Evolutionary conservation across 1,140 invertebrate genomes (phyloP).

Genomic region (Plodia interpunctella): DNA sequence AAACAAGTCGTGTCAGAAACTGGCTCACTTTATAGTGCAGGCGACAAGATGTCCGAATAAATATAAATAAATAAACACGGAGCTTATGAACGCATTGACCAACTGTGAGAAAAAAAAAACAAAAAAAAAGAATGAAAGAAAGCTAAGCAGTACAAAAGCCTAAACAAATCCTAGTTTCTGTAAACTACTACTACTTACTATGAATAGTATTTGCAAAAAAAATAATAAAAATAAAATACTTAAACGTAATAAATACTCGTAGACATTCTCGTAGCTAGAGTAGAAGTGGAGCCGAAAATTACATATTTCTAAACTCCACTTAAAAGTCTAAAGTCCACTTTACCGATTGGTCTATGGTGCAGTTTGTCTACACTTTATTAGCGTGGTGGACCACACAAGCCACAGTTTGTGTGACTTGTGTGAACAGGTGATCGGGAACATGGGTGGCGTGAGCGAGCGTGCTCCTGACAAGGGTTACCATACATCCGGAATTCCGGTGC

Average conservation of each 20-base stretch:
- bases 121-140: too few species aligned
- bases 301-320: too few species aligned
- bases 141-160: too few species aligned
- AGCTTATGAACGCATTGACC: neutral
- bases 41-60: neutral
- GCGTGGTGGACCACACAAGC: conserved; percentile 6
- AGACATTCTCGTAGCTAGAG: too few species aligned
- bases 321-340: neutral
- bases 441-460: neutral
- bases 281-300: too few species aligned
- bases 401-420: neutral
- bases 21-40: neutral
- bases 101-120: neutral
- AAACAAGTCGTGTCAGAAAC: neutral
- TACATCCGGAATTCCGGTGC: neutral
- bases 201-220: too few species aligned
- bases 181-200: too few species aligned
- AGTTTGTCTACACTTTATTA: neutral
- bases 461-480: neutral
- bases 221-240: neutral
- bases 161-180: too few species aligned
- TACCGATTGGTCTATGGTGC: neutral
- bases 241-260: too few species aligned
- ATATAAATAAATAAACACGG: conserved; percentile 1
- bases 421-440: conserved; percentile 11